Evolutionary conservation across 2,113 vertebrate species (phyloP), one percentile per base, ranked within the genome.

Genomic region (Podarcis raffonei): DNA sequence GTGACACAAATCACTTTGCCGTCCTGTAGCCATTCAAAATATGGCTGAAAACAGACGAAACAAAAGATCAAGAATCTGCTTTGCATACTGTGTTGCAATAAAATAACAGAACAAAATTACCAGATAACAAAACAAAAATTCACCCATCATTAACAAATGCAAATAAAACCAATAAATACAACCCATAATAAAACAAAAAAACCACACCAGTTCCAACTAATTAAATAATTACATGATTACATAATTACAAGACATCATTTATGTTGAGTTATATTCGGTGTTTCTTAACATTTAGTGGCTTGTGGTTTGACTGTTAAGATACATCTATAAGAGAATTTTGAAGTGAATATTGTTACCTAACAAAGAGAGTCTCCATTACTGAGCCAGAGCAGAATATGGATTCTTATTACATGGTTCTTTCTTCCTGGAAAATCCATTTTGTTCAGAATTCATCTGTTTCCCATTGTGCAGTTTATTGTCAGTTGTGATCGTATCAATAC

Each of bases 361-460:
- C 20, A n/a, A 74, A 25, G 42, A n/a, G 48, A 65, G 18, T 35
- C 18, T 75, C 39, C 35, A 20, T 74, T 85, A 48, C 20, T 4
- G 37, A 69, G 37, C 37, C 23, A 68, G 74, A 65, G 23, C 66
- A 15, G 59, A 23, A 37, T 20, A 15, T 84, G n/a, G 27, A 57
- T 23, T 76, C 23, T 68, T 62, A 37, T 57, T 77, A 37, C 23
- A 32, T 88, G 22, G n/a, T 68, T n/a, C 16, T 65, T 13, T 65
- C 62, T 77, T 86, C 35, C 74, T 77, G 25, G 35, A 76, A 86
- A 86, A 77, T 66, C 84, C 25, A 77, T 77, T 35, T 42, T 66
- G 30, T 2, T 77, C 72, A 59, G 32, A 62, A 39, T 85, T 85
- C 57, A 16, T 59, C 48, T 37, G 32, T 13, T 62, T 37, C 53